These are phyloP conservation scores for Dreissena rostriformis DNA, from an alignment of 1,140 invertebrate genomes.

Conservation along the genomic window DNA sequence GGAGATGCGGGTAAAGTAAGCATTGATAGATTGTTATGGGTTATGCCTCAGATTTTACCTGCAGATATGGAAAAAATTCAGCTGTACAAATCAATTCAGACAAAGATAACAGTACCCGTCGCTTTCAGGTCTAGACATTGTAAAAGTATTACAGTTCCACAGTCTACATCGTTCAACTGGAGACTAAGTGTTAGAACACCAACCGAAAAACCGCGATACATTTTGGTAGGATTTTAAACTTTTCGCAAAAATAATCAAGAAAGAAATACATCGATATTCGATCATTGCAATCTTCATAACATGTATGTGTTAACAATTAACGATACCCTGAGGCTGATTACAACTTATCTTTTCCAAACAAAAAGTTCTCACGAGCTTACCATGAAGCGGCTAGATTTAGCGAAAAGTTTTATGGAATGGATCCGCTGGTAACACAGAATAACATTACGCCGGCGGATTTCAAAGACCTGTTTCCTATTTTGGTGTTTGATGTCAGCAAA, in stretches of 20 bases:
- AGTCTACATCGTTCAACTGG: background rate
- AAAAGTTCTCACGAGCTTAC: slow-evolving; percentile 49
- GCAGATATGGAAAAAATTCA: slow-evolving; percentile 16
- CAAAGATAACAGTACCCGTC: background rate
- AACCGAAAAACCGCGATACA: background rate
- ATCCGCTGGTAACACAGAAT: slow-evolving; percentile 37
- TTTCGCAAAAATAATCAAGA: slow-evolving; percentile 26
- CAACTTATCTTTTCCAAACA: slow-evolving; percentile 29
- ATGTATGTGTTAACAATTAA: too few relatives aligned
- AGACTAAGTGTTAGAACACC: background rate
- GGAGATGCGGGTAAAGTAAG: slow-evolving; percentile 32
- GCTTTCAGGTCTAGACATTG: slow-evolving; percentile 8
- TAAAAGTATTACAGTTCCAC: background rate
- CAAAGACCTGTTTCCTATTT: slow-evolving; percentile 39
- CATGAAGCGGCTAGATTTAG: slow-evolving; percentile 44
- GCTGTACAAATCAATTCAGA: slow-evolving; percentile 5
- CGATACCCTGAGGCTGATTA: slow-evolving; percentile 37
- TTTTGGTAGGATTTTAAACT: slow-evolving; percentile 25
- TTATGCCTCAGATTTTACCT: slow-evolving; percentile 12
- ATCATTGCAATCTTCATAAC: too few relatives aligned
- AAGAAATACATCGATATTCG: too few relatives aligned
- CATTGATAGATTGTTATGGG: slow-evolving; percentile 27
- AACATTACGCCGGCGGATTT: slow-evolving; percentile 52
- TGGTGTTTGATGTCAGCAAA: slow-evolving; percentile 49
- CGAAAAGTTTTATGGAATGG: slow-evolving; percentile 48